phyloP scores from a whole-genome alignment of 2,113 vertebrate genomes.

The Pachypanchax playfairii region DNA sequence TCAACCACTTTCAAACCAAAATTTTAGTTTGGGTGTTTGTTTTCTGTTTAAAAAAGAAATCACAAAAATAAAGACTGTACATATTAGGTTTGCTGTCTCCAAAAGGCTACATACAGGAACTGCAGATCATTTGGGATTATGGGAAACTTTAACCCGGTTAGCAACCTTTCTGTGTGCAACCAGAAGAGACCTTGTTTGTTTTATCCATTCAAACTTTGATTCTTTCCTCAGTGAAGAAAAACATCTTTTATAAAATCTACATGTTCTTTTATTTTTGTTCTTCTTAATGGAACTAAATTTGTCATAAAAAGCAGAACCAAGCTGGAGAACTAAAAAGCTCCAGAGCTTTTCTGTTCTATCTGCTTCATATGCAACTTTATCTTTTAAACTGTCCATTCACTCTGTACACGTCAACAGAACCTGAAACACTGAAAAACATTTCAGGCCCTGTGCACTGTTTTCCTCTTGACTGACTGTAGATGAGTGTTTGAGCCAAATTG shows the following conservation, averaged over 20 bases:
- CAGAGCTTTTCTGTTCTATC: constrained; percentile 20
- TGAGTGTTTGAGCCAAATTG: constrained; percentile 55
- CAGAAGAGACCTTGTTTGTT: constrained; percentile 56
- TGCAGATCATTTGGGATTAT: constrained; percentile 62
- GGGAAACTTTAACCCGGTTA: constrained; percentile 64
- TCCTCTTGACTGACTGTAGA: constrained; percentile 34
- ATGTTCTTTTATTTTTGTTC: constrained; percentile 41
- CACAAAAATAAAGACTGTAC: constrained; percentile 10
- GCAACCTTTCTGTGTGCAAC: constrained; percentile 41
- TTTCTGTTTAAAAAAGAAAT: too few species aligned
- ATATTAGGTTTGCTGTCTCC: constrained; percentile 31
- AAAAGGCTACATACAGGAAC: constrained; percentile 36
- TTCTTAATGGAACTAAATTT: constrained; percentile 24
- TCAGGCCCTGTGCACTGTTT: constrained; percentile 21
- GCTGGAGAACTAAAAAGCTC: constrained; percentile 12
- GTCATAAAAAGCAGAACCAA: not conserved
- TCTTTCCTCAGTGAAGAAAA: constrained; percentile 29
- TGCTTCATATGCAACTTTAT: constrained; percentile 4
- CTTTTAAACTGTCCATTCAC: not conserved
- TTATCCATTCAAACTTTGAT: constrained; percentile 26
- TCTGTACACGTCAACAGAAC: not conserved
- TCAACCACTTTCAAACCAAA: too few species aligned
- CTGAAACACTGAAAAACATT: constrained; percentile 19
- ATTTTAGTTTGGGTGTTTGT: too few species aligned
- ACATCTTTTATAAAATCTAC: constrained; percentile 42